These are phyloP conservation scores for Pyrochroa serraticornis DNA, from an alignment of 2,888 invertebrate species.

Conservation along the genomic window DNA sequence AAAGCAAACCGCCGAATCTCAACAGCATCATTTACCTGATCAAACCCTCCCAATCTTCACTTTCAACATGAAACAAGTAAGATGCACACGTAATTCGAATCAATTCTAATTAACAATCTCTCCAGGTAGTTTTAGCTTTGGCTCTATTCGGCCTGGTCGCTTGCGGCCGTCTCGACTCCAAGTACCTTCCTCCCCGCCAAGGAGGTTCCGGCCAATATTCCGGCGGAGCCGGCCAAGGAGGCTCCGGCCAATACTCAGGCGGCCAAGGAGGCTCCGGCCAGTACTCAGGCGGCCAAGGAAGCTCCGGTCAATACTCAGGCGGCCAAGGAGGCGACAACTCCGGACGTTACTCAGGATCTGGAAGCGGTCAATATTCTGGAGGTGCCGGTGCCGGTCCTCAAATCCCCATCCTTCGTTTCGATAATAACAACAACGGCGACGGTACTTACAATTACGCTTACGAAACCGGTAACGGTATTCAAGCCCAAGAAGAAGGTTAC, in stretches of 20 bases:
- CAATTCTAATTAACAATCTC: constrained; percentile 5
- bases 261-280: constrained; percentile 25
- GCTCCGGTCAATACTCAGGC: constrained; percentile 24
- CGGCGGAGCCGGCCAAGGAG: constrained; percentile 11
- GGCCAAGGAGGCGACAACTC: constrained; percentile 26
- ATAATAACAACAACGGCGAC: constrained; percentile 50
- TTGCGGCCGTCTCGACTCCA: constrained; percentile 44
- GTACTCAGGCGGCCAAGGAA: constrained; percentile 23
- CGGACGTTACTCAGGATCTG: constrained; percentile 15
- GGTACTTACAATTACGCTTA: constrained; percentile 55
- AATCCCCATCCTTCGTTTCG: constrained; percentile 46
- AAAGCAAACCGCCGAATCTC: constrained; percentile 35
- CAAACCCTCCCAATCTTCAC: constrained; percentile 28
- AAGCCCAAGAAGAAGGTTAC: constrained; percentile 50
- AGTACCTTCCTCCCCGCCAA: constrained; percentile 39
- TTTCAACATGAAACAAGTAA: constrained; percentile 40
- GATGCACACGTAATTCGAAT: constrained; percentile 6
- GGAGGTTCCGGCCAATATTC: constrained; percentile 6
- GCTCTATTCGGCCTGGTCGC: constrained; percentile 43
- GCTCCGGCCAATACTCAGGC: constrained; percentile 29
- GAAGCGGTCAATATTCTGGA: constrained; percentile 28
- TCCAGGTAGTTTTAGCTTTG: constrained; percentile 39
- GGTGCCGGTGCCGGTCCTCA: constrained; percentile 35
- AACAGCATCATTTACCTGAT: constrained; percentile 34
- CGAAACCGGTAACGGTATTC: constrained; percentile 65